Base-by-base conservation (phyloP, 2,888 invertebrate genomes). In the Sphecodes monilicornis region DNA sequence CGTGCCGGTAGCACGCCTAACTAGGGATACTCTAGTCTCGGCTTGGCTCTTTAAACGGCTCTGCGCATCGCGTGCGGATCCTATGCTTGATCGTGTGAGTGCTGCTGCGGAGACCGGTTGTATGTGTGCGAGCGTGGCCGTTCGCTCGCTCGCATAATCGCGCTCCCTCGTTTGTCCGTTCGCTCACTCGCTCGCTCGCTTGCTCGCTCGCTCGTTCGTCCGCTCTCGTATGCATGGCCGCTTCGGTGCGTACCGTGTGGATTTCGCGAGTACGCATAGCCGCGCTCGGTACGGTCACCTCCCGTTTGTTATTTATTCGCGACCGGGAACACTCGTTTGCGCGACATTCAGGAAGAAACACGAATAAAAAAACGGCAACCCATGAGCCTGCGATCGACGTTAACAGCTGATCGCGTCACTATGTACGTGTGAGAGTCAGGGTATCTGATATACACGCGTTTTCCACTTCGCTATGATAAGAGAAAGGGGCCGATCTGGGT, bases 41-140 rank as follows among this genome's bases (percentile, higher is more conserved):
- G 88, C 83, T 84, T 76, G 88, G 89, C 90, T 89, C 90, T 89
- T 90, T 89, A 89, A 92, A 92, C 90, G 89, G 88, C 86, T 89
- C 86, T 82, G 84, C 80, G 86, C 81, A 87, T 86, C 86, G 87
- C 88, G 86, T 88, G 91, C 84, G 88, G 86, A 80, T 86, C 82
- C 82, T 77, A 74, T 74, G 66, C n/a, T 46, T 54, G 50, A 32
- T 41, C 69, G 85, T 86, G 86, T 78, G 82, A 46, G 85, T 85
- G 39, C 22, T 4, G 29, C 60, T 41, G 41, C 64, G 43, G 75
- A 64, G 66, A 71, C 72, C 50, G 69, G 71, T 78, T 80, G 83
- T 64, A 73, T 77, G 68, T 41, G 74, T 5, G 60, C 29, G 26
- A 29, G 50, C 22, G 13, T 60, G 26, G 1, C 22, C 36, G 64